Conservation (phyloP, 1,140 invertebrate species). For the Pygmarrhopalites habei region DNA sequence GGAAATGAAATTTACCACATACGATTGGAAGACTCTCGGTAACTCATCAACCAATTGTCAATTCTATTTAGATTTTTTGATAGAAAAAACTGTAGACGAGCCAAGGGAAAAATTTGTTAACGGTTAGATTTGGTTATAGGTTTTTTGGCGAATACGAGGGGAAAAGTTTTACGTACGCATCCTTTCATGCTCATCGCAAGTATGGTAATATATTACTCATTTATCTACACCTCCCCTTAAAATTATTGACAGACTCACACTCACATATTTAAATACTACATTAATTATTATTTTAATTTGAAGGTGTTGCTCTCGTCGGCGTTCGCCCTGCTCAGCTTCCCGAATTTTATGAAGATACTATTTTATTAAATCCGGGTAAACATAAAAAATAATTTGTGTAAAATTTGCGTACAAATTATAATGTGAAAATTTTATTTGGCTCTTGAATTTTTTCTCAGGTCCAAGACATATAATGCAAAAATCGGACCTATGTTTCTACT, state of each 20-base stretch:
- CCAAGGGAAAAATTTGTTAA: too few relatives aligned
- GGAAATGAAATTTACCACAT: constrained; percentile 99
- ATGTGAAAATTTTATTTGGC: constrained; percentile 47
- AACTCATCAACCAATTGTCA: too few relatives aligned
- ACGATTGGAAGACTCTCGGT: constrained; percentile 80
- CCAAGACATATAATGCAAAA: constrained; percentile 97
- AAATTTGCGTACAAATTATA: neutral
- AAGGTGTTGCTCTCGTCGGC: constrained; percentile 89
- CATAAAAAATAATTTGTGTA: neutral
- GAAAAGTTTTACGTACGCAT: constrained; percentile 97
- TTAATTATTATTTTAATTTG: too few relatives aligned
- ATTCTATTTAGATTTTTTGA: too few relatives aligned
- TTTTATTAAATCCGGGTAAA: constrained; percentile 76
- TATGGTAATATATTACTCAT: too few relatives aligned
- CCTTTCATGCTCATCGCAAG: constrained; percentile 71
- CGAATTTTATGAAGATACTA: constrained; percentile 88
- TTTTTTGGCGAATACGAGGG: constrained; percentile 98
- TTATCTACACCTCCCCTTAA: too few relatives aligned
- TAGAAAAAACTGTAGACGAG: too few relatives aligned
- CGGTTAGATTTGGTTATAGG: too few relatives aligned
- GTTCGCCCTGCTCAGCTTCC: constrained; percentile 81
- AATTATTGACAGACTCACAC: too few relatives aligned
- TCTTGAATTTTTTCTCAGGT: constrained; percentile 47
- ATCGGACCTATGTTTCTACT: constrained; percentile 95
- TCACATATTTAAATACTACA: too few relatives aligned